phyloP scores from a whole-genome alignment of 2,888 invertebrate genomes.

The Hypercompe scribonia region DNA sequence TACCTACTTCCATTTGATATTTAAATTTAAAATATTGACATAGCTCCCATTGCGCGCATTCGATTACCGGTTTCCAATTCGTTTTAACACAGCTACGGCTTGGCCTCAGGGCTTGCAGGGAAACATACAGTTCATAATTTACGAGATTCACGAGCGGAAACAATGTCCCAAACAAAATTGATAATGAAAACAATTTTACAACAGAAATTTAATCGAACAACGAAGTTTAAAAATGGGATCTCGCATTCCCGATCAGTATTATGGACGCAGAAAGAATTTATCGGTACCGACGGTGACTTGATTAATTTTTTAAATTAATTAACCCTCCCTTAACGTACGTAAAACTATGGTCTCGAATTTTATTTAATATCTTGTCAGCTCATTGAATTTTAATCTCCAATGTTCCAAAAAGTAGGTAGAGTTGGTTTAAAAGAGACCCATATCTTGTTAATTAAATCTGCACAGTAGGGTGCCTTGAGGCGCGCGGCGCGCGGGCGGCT shows the following conservation, averaged over 20 bases:
- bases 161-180: slow-evolving; percentile 80
- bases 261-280: slow-evolving; percentile 55
- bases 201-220: slow-evolving; percentile 79
- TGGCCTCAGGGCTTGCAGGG: slow-evolving; percentile 76
- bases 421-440: slow-evolving; percentile 83
- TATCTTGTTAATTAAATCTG: slow-evolving; percentile 87
- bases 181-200: slow-evolving; percentile 83
- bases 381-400: slow-evolving; percentile 83
- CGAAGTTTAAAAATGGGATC: slow-evolving; percentile 68
- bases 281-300: slow-evolving; percentile 45
- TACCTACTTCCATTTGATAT: slow-evolving; percentile 74
- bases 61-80: slow-evolving; percentile 86
- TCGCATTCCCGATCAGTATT: slow-evolving; percentile 59
- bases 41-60: slow-evolving; percentile 81
- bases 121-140: slow-evolving; percentile 83
- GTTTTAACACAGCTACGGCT: slow-evolving; percentile 78
- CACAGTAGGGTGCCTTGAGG: slow-evolving; percentile 79
- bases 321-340: slow-evolving; percentile 54
- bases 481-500: slow-evolving; percentile 71
- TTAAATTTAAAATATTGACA: slow-evolving; percentile 85
- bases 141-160: slow-evolving; percentile 79
- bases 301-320: slow-evolving; percentile 54
- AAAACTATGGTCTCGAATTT: slow-evolving; percentile 66
- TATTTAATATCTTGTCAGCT: slow-evolving; percentile 74
- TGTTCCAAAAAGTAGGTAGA: slow-evolving; percentile 81